phyloP scores from a whole-genome alignment of 2,797 vertebrate genomes.

The Arrhamphus sclerolepis region DNA sequence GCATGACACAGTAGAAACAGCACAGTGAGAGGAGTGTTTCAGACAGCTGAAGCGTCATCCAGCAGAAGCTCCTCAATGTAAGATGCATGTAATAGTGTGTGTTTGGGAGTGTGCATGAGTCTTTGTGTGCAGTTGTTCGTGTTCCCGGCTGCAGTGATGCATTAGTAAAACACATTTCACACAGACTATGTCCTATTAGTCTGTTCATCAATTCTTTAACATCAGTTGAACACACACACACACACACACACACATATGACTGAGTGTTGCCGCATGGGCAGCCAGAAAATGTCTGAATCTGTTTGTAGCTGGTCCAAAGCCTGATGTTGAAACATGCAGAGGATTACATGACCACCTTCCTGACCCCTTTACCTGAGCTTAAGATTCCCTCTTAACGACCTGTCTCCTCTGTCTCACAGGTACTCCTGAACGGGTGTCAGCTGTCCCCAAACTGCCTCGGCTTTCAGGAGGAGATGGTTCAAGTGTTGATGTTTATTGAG shows the following conservation, averaged over 20 bases:
- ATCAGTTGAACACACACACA: constrained; percentile 36
- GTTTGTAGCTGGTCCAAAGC: background rate
- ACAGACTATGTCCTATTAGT: constrained; percentile 22
- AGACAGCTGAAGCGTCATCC: constrained; percentile 54
- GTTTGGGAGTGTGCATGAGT: constrained; percentile 5
- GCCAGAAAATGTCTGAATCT: constrained; percentile 14
- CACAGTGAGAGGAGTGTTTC: background rate
- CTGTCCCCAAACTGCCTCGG: background rate
- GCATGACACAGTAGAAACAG: constrained; percentile 11
- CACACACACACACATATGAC: constrained; percentile 33
- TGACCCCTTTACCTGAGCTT: constrained; percentile 5
- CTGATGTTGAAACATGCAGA: constrained; percentile 22
- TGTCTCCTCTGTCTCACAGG: constrained; percentile 8
- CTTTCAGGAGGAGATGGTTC: background rate
- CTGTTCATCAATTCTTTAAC: constrained; percentile 49
- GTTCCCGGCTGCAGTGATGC: constrained; percentile 14
- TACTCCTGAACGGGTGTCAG: background rate
- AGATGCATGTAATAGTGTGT: constrained; percentile 31
- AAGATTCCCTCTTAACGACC: constrained; percentile 10
- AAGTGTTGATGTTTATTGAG: background rate
- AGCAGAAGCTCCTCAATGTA: constrained; percentile 46
- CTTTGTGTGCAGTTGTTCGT: constrained; percentile 4
- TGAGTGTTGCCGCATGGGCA: constrained; percentile 26
- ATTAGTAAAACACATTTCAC: constrained; percentile 42
- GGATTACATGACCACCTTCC: background rate